These are phyloP conservation scores for Mesorhabditis spiculigera DNA, from an alignment of 2,888 invertebrate genomes.

Conservation along the genomic window DNA sequence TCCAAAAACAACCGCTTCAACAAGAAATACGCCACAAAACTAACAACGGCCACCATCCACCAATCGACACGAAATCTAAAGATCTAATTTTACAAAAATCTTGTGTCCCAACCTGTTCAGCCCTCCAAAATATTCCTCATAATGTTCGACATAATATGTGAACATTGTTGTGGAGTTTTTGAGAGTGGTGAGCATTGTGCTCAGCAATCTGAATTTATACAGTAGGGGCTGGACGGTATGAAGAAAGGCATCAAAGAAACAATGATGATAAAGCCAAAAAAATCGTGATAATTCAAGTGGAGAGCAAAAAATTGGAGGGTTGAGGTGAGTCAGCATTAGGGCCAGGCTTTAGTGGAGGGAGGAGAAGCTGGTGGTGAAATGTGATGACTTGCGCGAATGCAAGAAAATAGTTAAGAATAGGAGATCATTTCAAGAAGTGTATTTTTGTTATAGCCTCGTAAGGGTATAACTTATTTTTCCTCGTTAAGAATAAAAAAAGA, in stretches of 20 bases:
- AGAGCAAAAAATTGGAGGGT: no score
- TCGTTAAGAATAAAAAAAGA: no score
- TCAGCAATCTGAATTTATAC: neutral
- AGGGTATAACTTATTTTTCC: no score
- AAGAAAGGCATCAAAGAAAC: neutral
- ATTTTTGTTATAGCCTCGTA: no score
- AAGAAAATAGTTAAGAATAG: no score
- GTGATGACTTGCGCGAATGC: no score
- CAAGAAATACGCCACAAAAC: neutral
- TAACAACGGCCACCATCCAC: neutral
- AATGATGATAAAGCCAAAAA: neutral
- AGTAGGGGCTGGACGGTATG: neutral
- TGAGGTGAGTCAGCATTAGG: no score
- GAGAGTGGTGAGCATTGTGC: neutral
- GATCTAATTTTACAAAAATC: neutral
- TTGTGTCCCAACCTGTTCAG: neutral
- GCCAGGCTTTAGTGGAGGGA: no score
- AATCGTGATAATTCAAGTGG: neutral
- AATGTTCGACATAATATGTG: conserved; percentile 4
- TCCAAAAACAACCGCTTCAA: neutral
- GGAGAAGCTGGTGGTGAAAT: no score
- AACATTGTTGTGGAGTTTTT: neutral
- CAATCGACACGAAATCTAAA: neutral
- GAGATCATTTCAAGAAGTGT: no score
- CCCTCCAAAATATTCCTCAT: conserved; percentile 1